phyloP scores from a whole-genome alignment of 2,888 invertebrate species.

The Lithodes maja region DNA sequence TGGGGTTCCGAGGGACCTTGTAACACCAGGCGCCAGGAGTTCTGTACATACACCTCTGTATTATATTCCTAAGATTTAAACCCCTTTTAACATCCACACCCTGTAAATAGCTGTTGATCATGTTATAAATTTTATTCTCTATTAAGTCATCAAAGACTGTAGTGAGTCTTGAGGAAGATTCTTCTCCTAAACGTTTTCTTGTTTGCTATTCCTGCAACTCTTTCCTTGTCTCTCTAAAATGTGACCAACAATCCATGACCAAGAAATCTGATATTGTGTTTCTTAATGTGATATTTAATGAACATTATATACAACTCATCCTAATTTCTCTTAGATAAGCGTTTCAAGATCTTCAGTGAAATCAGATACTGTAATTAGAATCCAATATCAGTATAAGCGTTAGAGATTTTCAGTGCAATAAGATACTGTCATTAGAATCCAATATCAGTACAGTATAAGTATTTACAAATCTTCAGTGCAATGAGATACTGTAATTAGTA shows the following conservation, averaged over 20 bases:
- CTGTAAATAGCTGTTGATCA: slow-evolving; percentile 70
- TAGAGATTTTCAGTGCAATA: no score
- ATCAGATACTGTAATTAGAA: no score
- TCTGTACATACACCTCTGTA: slow-evolving; percentile 64
- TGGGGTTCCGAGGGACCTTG: not conserved
- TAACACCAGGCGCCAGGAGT: slow-evolving; percentile 45
- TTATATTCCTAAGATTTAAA: slow-evolving; percentile 62
- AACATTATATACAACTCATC: not conserved
- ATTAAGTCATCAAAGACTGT: slow-evolving; percentile 56
- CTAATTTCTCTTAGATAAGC: no score
- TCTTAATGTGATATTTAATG: slow-evolving; percentile 24
- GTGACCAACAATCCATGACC: slow-evolving; percentile 68
- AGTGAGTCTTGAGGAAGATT: slow-evolving; percentile 47
- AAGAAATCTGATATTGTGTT: slow-evolving; percentile 35
- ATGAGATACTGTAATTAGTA: no score
- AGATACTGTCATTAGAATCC: no score
- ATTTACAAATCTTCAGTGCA: no score
- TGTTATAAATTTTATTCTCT: slow-evolving; percentile 70
- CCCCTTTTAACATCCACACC: slow-evolving; percentile 58
- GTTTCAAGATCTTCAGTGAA: no score
- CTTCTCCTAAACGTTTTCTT: slow-evolving; percentile 58
- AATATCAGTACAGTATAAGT: no score
- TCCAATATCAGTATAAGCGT: no score
- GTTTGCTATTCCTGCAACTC: slow-evolving; percentile 68
- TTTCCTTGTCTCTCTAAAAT: slow-evolving; percentile 66